phyloP scores from a whole-genome alignment of 2,797 vertebrate genomes.

The Crypturellus tataupa region DNA sequence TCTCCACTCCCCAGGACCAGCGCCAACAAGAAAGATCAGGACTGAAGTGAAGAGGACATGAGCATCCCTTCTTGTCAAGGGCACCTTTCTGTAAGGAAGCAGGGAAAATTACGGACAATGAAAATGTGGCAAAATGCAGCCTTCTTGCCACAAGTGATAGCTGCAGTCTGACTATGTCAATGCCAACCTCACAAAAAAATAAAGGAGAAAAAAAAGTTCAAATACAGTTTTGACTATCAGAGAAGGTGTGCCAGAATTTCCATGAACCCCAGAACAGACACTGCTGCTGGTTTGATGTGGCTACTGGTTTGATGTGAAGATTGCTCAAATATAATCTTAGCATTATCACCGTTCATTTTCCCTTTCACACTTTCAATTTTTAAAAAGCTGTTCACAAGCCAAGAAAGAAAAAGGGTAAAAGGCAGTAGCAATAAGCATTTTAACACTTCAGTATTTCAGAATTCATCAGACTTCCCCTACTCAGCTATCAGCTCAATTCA shows the following conservation, averaged over 20 bases:
- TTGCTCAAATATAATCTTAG: neutral
- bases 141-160: neutral
- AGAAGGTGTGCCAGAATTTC: neutral
- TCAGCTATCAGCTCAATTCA: neutral
- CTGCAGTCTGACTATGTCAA: neutral
- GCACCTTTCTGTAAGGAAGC: neutral
- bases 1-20: neutral
- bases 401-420: slow-evolving; percentile 11
- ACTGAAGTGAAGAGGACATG: neutral
- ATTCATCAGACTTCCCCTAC: neutral
- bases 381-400: neutral
- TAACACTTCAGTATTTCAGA: neutral
- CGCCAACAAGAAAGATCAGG: neutral
- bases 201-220: neutral
- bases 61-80: neutral
- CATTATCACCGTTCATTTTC: neutral
- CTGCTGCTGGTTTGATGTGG: neutral
- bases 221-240: neutral
- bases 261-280: neutral
- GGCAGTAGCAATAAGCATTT: neutral
- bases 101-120: too few relatives aligned
- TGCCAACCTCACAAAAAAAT: neutral
- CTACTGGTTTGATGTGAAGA: neutral
- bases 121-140: neutral
- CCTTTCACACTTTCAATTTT: neutral